These are phyloP conservation scores for Thysanoteuthis rhombus DNA, from an alignment of 2,888 invertebrate species.

Conservation along the genomic window DNA sequence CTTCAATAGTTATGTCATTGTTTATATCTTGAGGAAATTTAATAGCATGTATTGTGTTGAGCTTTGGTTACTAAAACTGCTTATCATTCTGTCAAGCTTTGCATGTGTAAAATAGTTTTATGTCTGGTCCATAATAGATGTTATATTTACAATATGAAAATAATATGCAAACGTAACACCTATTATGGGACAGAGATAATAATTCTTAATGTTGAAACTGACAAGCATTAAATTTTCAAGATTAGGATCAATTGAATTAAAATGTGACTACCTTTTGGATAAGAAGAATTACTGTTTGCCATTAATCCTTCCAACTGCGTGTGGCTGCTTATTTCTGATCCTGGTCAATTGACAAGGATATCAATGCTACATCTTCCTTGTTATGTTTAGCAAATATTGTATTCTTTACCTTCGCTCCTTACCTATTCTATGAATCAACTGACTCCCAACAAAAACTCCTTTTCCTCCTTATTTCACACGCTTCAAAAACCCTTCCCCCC, in stretches of 20 bases:
- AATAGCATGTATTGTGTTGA: background rate
- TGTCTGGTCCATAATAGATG: no score
- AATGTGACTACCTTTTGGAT: no score
- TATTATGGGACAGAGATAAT: no score
- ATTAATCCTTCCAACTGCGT: background rate
- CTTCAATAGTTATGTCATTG: background rate
- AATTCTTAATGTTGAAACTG: background rate
- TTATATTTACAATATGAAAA: no score
- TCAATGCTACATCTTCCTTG: background rate
- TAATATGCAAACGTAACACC: no score
- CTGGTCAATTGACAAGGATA: background rate
- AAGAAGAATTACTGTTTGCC: background rate
- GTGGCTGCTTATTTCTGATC: background rate
- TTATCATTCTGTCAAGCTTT: background rate
- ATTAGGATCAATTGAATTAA: background rate
- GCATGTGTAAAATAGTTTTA: background rate
- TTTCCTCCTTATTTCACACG: background rate
- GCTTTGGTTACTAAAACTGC: background rate
- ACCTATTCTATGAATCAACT: slow-evolving; percentile 1
- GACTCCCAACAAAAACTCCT: background rate
- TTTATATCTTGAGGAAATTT: background rate
- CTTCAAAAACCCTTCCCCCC: no score
- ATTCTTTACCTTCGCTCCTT: background rate
- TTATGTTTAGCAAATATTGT: background rate
- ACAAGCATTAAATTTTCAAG: background rate